phyloP scores from a whole-genome alignment of 2,113 vertebrate genomes.

The Pogona vitticeps region DNA sequence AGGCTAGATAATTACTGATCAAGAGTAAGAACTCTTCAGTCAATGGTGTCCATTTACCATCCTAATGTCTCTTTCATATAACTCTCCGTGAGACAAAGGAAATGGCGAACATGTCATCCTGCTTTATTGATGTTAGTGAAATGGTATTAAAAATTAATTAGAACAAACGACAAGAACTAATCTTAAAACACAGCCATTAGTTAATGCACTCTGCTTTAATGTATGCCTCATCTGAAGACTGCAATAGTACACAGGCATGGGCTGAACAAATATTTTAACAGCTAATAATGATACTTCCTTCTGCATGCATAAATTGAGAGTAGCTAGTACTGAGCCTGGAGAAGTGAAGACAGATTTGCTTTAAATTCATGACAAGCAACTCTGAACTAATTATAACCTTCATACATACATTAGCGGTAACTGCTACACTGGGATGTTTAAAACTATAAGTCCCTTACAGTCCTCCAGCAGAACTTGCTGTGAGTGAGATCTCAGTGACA shows the following conservation, averaged over 20 bases:
- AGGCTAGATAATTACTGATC: background rate
- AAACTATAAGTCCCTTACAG: background rate
- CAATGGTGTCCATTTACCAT: background rate
- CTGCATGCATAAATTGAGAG: constrained; percentile 3
- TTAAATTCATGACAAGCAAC: background rate
- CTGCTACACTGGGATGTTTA: background rate
- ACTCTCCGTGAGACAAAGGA: background rate
- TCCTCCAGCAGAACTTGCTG: background rate
- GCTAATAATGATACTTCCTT: background rate
- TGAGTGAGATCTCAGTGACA: background rate
- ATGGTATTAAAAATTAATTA: constrained; percentile 15
- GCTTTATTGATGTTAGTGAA: background rate
- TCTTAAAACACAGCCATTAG: background rate
- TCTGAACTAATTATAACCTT: background rate
- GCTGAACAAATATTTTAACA: constrained; percentile 14
- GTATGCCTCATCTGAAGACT: background rate
- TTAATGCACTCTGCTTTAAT: background rate
- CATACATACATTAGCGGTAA: background rate
- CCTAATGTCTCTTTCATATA: background rate
- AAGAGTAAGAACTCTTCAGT: background rate
- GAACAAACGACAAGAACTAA: background rate
- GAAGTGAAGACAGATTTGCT: background rate
- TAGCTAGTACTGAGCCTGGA: background rate
- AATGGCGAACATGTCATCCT: background rate
- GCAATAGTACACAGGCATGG: background rate